These are phyloP conservation scores for Armadillidium nasatum DNA, from an alignment of 1,140 invertebrate genomes.

Conservation along the genomic window DNA sequence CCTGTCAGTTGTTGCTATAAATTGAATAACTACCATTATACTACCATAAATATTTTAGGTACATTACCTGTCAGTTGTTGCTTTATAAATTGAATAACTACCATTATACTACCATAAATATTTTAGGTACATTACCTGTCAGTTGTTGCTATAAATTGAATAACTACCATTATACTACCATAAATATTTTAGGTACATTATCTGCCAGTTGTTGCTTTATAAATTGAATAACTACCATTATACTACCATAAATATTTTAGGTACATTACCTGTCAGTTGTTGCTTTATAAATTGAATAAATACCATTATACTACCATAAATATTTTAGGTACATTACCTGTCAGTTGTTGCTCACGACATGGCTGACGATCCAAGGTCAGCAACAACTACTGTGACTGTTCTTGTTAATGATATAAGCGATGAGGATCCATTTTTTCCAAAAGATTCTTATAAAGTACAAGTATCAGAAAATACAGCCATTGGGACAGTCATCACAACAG, in stretches of 20 bases:
- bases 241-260: constrained; percentile 42
- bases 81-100: constrained; percentile 47
- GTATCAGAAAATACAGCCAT: constrained; percentile 13
- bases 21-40: background rate
- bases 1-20: constrained; percentile 66
- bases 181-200: constrained; percentile 47
- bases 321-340: constrained; percentile 47
- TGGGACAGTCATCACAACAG: constrained; percentile 18
- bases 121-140: constrained; percentile 52
- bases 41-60: constrained; percentile 45
- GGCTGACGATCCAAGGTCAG: constrained; percentile 73
- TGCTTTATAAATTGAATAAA: constrained; percentile 52
- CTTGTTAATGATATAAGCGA: constrained; percentile 73
- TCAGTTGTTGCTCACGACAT: constrained; percentile 83
- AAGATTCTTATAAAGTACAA: background rate
- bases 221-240: background rate
- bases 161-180: background rate
- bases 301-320: constrained; percentile 34
- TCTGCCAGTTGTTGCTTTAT: constrained; percentile 69
- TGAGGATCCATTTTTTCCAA: constrained; percentile 72
- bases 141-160: constrained; percentile 62
- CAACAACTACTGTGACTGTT: constrained; percentile 79
- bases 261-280: constrained; percentile 62
- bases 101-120: constrained; percentile 39
- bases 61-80: constrained; percentile 65